A percentile compares a stretch with the other conserved stretches of the same genome.
These are phyloP conservation scores for Chrysomela aeneicollis DNA, from an alignment of 2,888 invertebrate species.

Conservation along the genomic window DNA sequence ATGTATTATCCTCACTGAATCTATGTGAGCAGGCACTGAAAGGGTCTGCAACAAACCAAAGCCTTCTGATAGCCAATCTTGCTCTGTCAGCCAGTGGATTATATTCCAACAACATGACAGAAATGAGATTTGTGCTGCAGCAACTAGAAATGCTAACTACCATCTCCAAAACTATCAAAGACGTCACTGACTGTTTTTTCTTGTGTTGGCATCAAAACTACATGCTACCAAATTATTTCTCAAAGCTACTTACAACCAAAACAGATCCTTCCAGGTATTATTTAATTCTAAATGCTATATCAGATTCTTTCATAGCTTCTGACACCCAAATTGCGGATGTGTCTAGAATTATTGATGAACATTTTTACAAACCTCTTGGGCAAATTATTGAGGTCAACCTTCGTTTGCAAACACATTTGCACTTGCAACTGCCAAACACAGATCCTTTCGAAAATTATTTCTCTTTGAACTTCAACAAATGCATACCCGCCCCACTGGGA, in stretches of 20 bases:
- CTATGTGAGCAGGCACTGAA: conserved; percentile 74
- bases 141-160: conserved; percentile 72
- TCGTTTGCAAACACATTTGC: conserved; percentile 90
- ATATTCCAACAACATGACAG: conserved; percentile 70
- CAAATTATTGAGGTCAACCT: conserved; percentile 92
- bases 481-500: conserved; percentile 54
- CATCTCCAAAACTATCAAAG: conserved; percentile 66
- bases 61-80: conserved; percentile 57
- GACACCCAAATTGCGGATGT: conserved; percentile 13
- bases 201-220: conserved; percentile 81
- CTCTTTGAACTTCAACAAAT: conserved; percentile 53
- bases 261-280: conserved; percentile 71
- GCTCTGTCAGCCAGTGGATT: conserved; percentile 65
- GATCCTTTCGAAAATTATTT: conserved; percentile 57
- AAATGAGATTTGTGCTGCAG: conserved; percentile 69
- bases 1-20: conserved; percentile 77
- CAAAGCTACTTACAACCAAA: conserved; percentile 74
- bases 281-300: conserved; percentile 55
- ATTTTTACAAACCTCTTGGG: conserved; percentile 76
- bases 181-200: conserved; percentile 77
- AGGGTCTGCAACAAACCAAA: conserved; percentile 61
- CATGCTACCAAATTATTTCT: conserved; percentile 77
- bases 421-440: conserved; percentile 78
- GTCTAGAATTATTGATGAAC: conserved; percentile 63
- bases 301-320: conserved; percentile 45